Base-by-base conservation (phyloP, 2,113 vertebrate species). In the Mastomys natalensis region DNA sequence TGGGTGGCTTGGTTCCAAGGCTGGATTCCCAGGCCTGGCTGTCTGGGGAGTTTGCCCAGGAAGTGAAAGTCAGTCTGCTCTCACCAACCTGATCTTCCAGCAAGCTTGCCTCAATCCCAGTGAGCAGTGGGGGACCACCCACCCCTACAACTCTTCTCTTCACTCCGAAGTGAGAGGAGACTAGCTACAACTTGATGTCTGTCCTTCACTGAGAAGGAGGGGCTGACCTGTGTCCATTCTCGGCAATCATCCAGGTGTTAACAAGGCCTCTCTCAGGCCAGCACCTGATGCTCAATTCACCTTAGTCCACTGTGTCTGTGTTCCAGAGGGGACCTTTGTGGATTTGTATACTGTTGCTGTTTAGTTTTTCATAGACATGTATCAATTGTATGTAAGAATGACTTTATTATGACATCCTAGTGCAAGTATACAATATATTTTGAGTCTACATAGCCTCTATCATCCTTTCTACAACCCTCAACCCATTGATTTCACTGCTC, bases 1-100 rank as follows among this genome's bases (percentile, higher is more conserved):
- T 37, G 22, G 96, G 95, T 94, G 97, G 91, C 89, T 95, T 96
- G 96, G 93, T 94, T 94, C 91, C 89, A 87, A 66, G 15, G 37
- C 40, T 55, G 3, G 51, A 89, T 94, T 94, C 95, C 94, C 97
- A 96, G 89, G 96, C 91, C 89, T 85, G 7, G 0, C 78, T 70
- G 55, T 91, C 92, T 90, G 87, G 53, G 58, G 85, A 73, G 82
- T 82, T 21, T 64, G 13, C 24, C 78, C 66, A 17, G 76, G 60
- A 72, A 72, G 64, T 34, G 22, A 17, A 55, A 21, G 40, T 76
- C 37, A 6, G n/a, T 43, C 68, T 31, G 68, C 45, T 31, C 15
- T n/a, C 10, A 48, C 40, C 48, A 78, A 55, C n/a, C 2, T 40
- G 85, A 74, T 21, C 4, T 13, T 40, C n/a, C 40, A 26, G 43